Percentiles rank a stretch among this genome's conserved stretches.
phyloP scores from a whole-genome alignment of 2,888 invertebrate genomes.

The Drosophila melanosoma region DNA sequence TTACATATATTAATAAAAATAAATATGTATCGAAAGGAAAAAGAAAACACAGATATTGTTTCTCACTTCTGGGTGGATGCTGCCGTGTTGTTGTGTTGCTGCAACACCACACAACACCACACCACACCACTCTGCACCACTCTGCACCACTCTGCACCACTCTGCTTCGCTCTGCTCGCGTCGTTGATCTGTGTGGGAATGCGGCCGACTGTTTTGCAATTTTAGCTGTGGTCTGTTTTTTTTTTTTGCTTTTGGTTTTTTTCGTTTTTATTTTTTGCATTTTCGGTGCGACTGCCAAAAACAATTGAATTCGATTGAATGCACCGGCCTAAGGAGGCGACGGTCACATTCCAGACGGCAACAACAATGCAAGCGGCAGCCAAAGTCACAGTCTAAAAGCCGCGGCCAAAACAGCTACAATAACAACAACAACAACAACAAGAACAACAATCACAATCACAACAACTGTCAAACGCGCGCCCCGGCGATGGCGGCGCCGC shows the following conservation, averaged over 20 bases:
- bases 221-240: constrained; percentile 42
- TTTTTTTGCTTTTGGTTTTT: constrained; percentile 5
- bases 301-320: constrained; percentile 84
- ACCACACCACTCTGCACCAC: constrained; percentile 15
- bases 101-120: constrained; percentile 15
- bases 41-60: constrained; percentile 31
- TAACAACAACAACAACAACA: constrained; percentile 81
- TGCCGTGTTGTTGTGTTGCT: not conserved
- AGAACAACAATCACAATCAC: constrained; percentile 82
- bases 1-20: constrained; percentile 44
- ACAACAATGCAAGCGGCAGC: constrained; percentile 58
- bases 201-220: constrained; percentile 75
- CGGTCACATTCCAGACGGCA: constrained; percentile 77
- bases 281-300: constrained; percentile 80
- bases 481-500: constrained; percentile 79
- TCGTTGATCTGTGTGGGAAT: constrained; percentile 77
- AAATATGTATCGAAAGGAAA: constrained; percentile 9
- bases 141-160: not conserved
- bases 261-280: constrained; percentile 1
- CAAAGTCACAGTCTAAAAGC: constrained; percentile 33
- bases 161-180: constrained; percentile 15
- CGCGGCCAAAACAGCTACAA: constrained; percentile 64
- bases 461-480: constrained; percentile 78
- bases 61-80: constrained; percentile 52
- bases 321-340: constrained; percentile 80